Evolutionary conservation across 2,888 invertebrate species (phyloP).

Genomic region (Lagria hirta): DNA sequence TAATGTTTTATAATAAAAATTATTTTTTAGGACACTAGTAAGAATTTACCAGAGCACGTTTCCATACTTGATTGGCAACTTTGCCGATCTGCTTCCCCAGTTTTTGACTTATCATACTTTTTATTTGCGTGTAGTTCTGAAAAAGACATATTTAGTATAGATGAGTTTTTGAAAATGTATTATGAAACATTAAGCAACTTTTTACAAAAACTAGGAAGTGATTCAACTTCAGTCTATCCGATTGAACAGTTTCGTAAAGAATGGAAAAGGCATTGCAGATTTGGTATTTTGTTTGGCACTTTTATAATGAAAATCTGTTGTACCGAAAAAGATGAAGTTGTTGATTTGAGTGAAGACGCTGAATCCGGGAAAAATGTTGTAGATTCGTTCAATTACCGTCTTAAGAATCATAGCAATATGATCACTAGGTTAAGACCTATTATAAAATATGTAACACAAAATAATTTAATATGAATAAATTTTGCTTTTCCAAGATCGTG

Average conservation of each 20-base stretch:
- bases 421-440: too few relatives aligned
- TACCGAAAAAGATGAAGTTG: conserved; percentile 6
- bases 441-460: too few relatives aligned
- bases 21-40: conserved; percentile 1
- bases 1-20: neutral
- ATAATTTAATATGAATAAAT: too few relatives aligned
- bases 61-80: conserved; percentile 22
- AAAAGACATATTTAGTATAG: conserved; percentile 3
- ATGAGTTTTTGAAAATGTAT: conserved; percentile 9
- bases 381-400: too few relatives aligned
- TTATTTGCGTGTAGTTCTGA: conserved; percentile 12
- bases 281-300: conserved; percentile 3
- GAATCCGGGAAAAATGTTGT: too few relatives aligned
- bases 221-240: conserved; percentile 41
- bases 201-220: conserved; percentile 5
- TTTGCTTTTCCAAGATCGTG: too few relatives aligned
- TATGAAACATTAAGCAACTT: neutral
- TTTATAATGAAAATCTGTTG: conserved; percentile 1
- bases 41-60: conserved; percentile 6
- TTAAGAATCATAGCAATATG: too few relatives aligned
- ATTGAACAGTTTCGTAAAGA: conserved; percentile 34
- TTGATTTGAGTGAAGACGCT: conserved; percentile 1
- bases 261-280: conserved; percentile 31
- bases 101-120: conserved; percentile 20
- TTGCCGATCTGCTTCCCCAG: conserved; percentile 9